Evolutionary conservation across 2,888 invertebrate genomes (phyloP), one percentile per base, ranked within the genome.

Genomic region (Drosophila tanythrix): DNA sequence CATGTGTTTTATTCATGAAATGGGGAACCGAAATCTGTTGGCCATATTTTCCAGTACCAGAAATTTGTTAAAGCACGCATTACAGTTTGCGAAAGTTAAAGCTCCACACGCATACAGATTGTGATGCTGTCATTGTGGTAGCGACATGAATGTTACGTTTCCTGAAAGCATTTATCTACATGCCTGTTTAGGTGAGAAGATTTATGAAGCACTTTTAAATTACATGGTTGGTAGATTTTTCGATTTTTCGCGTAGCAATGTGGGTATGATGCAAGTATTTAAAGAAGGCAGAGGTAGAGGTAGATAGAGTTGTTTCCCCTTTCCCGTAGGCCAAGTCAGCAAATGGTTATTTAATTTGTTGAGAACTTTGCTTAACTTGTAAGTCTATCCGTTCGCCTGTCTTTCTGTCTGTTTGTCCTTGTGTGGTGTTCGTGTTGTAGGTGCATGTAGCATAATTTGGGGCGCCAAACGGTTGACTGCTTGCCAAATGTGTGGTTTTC

Each of bases 301-400:
- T 2, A 11, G 11, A 15, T 15, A 8, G 15, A 46, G 46, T 46
- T 7, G 15, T 15, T 25, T 5, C 35, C 15, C 25, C 25, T 11
- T 18, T 55, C 35, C 29, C 35, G 35, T 25, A 15, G 53, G 15
- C 35, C 35, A 56, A 60, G 48, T 70, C 40, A 53, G 63, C 58
- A 73, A 73, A 77, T 72, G 55, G 56, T 53, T 78, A 68, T 69
- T 74, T 78, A 78, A 78, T 77, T 77, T 74, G 65, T 74, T 61
- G 51, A 21, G 46, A 78, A 65, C 69, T 77, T 63, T 62, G 61
- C 67, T 64, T 64, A 61, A 58, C 62, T 67, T 71, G 38, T 48
- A 62, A 36, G 53, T 66, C 61, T 36, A 31, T 29, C 29, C 40
- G n/a, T 31, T 33, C 10, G n/a, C 36, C 35, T 25, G 31, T 18